These are phyloP conservation scores for Gulo gulo DNA, from an alignment of 2,113 vertebrate species.

Conservation along the genomic window DNA sequence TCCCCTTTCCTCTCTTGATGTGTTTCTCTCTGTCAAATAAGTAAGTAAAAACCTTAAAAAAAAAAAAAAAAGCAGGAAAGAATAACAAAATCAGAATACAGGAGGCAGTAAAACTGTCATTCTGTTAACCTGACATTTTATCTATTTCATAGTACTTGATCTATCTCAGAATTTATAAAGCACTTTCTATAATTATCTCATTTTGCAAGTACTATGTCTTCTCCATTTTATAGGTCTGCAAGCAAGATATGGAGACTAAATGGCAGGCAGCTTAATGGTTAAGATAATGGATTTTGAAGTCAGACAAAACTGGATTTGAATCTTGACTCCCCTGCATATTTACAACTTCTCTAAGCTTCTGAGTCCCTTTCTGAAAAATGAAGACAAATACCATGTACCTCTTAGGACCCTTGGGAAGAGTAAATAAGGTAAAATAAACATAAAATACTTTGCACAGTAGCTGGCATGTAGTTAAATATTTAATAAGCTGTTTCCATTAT, in stretches of 20 bases:
- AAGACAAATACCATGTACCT: not conserved
- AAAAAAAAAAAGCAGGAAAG: not conserved
- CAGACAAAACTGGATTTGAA: not conserved
- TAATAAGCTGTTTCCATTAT: not conserved
- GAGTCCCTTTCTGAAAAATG: not conserved
- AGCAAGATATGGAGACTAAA: not conserved
- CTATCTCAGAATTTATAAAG: not conserved
- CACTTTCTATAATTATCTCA: not conserved
- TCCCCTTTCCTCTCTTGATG: too few relatives aligned
- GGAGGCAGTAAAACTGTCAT: not conserved
- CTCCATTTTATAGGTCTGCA: not conserved
- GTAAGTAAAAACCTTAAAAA: too few relatives aligned
- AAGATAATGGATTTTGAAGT: not conserved
- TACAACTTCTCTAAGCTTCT: not conserved
- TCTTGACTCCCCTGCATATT: not conserved
- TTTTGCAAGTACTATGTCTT: not conserved
- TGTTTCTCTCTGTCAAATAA: too few relatives aligned
- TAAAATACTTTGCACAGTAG: not conserved
- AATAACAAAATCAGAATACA: not conserved
- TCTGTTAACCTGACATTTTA: not conserved
- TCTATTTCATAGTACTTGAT: not conserved
- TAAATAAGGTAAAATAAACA: constrained; percentile 11
- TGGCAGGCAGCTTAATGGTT: not conserved
- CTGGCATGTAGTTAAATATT: not conserved
- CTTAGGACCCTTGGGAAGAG: not conserved